Percentiles rank a stretch among this genome's conserved stretches.
These are phyloP conservation scores for Prolemur simus DNA, from an alignment of 2,113 vertebrate species.

Conservation along the genomic window DNA sequence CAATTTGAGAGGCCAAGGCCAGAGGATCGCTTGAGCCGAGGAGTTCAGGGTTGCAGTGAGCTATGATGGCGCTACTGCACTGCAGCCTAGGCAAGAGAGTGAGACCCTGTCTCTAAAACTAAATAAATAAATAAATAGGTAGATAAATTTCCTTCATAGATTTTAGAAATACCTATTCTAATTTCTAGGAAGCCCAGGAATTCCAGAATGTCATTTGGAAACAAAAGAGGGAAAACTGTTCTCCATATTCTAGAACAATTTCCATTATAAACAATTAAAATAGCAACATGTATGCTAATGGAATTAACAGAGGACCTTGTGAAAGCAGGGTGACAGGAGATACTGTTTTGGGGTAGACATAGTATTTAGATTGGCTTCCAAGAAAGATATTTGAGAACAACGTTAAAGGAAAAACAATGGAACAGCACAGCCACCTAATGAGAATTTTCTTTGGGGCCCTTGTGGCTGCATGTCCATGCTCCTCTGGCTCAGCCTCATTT, in stretches of 20 bases:
- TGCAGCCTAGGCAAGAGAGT: too few relatives aligned
- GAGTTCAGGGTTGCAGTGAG: too few relatives aligned
- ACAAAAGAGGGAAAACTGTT: background rate
- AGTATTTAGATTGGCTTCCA: background rate
- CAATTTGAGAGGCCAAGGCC: too few relatives aligned
- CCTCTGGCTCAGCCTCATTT: background rate
- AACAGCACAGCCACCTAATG: background rate
- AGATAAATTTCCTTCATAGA: background rate
- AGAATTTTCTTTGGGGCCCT: background rate
- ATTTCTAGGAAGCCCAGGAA: background rate
- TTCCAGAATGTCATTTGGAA: background rate
- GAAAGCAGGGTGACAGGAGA: background rate
- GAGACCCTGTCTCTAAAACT: too few relatives aligned
- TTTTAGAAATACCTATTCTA: background rate
- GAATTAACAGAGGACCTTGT: background rate
- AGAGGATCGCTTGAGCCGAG: too few relatives aligned
- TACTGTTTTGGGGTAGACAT: background rate
- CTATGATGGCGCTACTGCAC: too few relatives aligned
- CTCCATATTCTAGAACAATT: background rate
- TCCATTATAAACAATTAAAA: conserved; percentile 18
- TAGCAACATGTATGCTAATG: background rate
- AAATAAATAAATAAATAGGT: too few relatives aligned
- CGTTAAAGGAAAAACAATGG: background rate
- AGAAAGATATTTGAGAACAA: background rate
- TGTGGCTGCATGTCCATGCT: background rate